Conservation (phyloP, 1,140 invertebrate genomes). For the Sipha flava region DNA sequence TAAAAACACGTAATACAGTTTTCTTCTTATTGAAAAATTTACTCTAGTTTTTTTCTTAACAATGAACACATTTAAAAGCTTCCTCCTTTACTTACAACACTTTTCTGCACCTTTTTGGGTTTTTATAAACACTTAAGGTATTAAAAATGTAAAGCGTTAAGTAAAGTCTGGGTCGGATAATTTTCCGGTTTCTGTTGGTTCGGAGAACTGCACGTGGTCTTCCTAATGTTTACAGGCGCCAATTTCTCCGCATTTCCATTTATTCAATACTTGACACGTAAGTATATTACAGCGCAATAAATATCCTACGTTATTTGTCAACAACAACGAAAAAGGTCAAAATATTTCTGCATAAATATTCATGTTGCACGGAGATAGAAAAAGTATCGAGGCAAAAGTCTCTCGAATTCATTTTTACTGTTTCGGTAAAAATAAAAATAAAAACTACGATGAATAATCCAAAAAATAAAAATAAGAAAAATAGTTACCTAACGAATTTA, state of each 20-base stretch:
- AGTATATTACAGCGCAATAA: constrained; percentile 37
- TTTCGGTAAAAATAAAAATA: background rate
- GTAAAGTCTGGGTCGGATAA: constrained; percentile 1
- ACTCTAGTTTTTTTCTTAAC: background rate
- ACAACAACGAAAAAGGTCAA: background rate
- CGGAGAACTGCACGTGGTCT: background rate
- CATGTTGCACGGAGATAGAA: background rate
- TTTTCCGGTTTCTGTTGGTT: constrained; percentile 18
- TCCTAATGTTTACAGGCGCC: constrained; percentile 40
- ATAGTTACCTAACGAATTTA: background rate
- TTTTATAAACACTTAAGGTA: constrained; percentile 5
- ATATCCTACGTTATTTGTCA: background rate
- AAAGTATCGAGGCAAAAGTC: background rate
- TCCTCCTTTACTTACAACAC: background rate
- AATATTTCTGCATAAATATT: background rate
- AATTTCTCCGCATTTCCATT: constrained; percentile 45
- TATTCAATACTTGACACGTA: constrained; percentile 46
- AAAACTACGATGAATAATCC: background rate
- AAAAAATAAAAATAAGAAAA: background rate
- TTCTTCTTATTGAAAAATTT: background rate
- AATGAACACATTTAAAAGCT: constrained; percentile 2
- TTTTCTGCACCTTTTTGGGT: background rate
- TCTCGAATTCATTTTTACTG: background rate
- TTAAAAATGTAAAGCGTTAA: constrained; percentile 3
- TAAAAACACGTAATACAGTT: background rate